Evolutionary conservation across 2,113 vertebrate species (phyloP).

Genomic region (Coturnix japonica): DNA sequence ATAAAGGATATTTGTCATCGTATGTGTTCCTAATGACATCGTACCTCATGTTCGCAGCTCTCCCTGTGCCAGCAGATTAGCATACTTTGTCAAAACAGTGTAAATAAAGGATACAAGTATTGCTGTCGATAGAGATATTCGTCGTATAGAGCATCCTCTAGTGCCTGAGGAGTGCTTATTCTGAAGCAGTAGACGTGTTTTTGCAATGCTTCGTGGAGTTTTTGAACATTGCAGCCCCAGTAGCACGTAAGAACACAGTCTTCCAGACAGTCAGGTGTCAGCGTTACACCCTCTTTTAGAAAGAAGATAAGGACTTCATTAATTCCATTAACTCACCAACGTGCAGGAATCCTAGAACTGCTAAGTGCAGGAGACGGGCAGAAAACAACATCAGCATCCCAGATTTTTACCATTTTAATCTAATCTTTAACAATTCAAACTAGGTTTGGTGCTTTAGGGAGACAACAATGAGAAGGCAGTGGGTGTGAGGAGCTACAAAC

Average conservation of each 20-base stretch:
- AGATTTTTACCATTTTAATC: not conserved
- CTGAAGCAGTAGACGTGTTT: conserved; percentile 78
- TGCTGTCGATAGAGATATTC: conserved; percentile 83
- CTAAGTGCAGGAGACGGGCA: not conserved
- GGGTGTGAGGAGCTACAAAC: not conserved
- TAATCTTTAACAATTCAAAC: not conserved
- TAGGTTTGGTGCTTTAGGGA: not conserved
- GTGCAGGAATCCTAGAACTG: not conserved
- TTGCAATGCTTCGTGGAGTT: conserved; percentile 85
- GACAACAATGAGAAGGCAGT: not conserved
- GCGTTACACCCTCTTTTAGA: conserved; percentile 80
- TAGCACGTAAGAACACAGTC: conserved; percentile 89
- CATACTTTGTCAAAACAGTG: conserved; percentile 6
- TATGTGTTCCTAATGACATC: not conserved
- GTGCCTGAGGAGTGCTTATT: conserved; percentile 79
- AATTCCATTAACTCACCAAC: not conserved
- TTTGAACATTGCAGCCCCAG: conserved; percentile 90
- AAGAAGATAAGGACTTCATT: not conserved
- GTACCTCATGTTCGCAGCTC: not conserved
- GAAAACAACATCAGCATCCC: not conserved
- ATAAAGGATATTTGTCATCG: not conserved
- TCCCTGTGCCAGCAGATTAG: not conserved
- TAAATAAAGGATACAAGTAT: conserved; percentile 90
- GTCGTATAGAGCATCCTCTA: conserved; percentile 85
- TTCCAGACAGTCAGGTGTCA: conserved; percentile 87